Evolutionary conservation across 1,140 invertebrate genomes (phyloP), one percentile per base, ranked within the genome.

Genomic region (Brachionus paranguensis): DNA sequence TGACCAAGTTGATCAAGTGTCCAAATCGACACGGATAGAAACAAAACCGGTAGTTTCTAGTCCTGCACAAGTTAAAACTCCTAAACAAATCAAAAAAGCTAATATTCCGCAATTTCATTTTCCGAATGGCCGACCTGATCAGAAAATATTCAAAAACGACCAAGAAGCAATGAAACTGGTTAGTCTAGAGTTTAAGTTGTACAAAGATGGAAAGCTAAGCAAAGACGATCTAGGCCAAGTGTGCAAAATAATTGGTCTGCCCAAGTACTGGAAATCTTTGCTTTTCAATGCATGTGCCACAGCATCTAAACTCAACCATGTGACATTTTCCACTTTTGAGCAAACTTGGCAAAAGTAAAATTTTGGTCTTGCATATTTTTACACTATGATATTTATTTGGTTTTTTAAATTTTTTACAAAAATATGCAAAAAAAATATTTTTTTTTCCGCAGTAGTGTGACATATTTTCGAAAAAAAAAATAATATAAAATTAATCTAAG

Each of bases 261-360:
- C 96, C 20, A 91, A 96, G 45, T 98, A 97, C 89, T 98, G 96
- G 96, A 97, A 97, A 88, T 93, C 94, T 87, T 94, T 95, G 78
- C 90, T 98, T 84, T 97, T 96, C 90, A 91, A 94, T 83, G 94
- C 94, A 14, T 83, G 81, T 43, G 93, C 93, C 79, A 93, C 92
- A 47, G 93, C 92, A n/a, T 92, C 93, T 81, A 92, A 92, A 87
- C 92, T 91, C 87, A 92, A 93, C 65, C 91, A 92, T 79, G 92
- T 96, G 70, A 89, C 90, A 91, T 94, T 88, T 86, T 93, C 94
- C 87, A 92, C 93, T 85, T 96, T 97, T 87, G 91, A 95, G 55
- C 93, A 94, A 86, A 96, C 94, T 89, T 96, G 95, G 95, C 93
- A 93, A 92, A 93, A 87, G 90, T 91, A 86, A 86, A 87, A 86